These are phyloP conservation scores for Disparrhopalites patrizii DNA, from an alignment of 2,888 invertebrate genomes.

Conservation along the genomic window DNA sequence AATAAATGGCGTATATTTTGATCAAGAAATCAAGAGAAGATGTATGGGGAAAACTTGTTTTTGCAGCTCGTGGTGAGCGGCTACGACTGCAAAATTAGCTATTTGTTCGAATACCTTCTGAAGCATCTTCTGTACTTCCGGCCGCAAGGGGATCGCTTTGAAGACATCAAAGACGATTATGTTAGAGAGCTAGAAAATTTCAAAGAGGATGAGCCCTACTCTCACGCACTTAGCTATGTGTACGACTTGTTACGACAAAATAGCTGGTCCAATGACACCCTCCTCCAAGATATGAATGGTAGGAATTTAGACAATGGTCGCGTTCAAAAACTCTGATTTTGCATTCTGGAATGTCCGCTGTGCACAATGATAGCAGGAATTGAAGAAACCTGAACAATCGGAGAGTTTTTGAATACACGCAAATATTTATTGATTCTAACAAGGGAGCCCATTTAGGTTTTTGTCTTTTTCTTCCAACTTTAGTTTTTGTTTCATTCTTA, in stretches of 20 bases:
- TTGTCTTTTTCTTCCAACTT: neutral
- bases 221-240: constrained; percentile 62
- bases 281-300: constrained; percentile 71
- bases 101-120: constrained; percentile 1
- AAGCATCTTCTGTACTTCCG: neutral
- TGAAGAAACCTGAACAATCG: no score
- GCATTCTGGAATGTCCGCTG: no score
- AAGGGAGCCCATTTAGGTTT: neutral
- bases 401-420: no score
- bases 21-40: neutral
- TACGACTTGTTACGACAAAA: constrained; percentile 73
- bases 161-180: constrained; percentile 8
- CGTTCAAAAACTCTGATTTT: no score
- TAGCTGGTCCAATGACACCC: constrained; percentile 83
- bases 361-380: no score
- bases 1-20: no score
- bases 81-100: constrained; percentile 4
- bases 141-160: neutral
- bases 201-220: constrained; percentile 1
- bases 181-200: neutral
- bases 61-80: constrained; percentile 50
- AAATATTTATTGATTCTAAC: neutral
- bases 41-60: neutral
- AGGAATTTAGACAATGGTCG: neutral
- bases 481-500: no score